Conservation (phyloP, 2,888 invertebrate species). For the Philaethria dido region DNA sequence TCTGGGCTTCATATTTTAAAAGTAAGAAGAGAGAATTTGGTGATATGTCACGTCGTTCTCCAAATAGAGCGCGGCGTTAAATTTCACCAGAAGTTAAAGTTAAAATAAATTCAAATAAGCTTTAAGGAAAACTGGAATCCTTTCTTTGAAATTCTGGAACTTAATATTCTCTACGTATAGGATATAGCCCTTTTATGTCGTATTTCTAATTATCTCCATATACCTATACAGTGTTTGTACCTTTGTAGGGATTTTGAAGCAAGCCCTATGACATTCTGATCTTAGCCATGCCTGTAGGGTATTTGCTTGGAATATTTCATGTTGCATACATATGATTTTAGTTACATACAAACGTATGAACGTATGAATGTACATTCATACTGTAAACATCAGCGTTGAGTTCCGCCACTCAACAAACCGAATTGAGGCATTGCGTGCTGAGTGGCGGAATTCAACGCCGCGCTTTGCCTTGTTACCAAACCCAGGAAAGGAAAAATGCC, state of each 20-base stretch:
- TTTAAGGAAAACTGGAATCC: background rate
- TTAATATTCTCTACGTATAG: background rate
- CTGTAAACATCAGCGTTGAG: no score
- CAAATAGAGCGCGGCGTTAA: no score
- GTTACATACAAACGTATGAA: background rate
- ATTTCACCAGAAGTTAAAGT: no score
- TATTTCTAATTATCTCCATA: slow-evolving; percentile 26
- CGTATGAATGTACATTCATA: background rate
- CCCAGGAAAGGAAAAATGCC: no score
- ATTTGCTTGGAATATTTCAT: slow-evolving; percentile 35
- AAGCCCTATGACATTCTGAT: slow-evolving; percentile 54
- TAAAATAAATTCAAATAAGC: background rate
- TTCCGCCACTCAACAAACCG: no score
- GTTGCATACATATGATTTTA: slow-evolving; percentile 16
- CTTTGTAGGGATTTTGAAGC: slow-evolving; percentile 55
- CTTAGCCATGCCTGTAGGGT: slow-evolving; percentile 47
- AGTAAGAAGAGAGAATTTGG: no score
- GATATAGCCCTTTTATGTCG: background rate
- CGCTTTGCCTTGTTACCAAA: no score
- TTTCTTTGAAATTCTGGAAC: background rate
- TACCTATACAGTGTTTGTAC: slow-evolving; percentile 11
- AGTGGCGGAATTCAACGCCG: no score
- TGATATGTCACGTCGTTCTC: no score
- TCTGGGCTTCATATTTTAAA: no score
- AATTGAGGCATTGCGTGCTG: no score